Percentiles rank a stretch among this genome's conserved stretches.
phyloP scores from a whole-genome alignment of 2,888 invertebrate genomes.

The Plusia festucae region DNA sequence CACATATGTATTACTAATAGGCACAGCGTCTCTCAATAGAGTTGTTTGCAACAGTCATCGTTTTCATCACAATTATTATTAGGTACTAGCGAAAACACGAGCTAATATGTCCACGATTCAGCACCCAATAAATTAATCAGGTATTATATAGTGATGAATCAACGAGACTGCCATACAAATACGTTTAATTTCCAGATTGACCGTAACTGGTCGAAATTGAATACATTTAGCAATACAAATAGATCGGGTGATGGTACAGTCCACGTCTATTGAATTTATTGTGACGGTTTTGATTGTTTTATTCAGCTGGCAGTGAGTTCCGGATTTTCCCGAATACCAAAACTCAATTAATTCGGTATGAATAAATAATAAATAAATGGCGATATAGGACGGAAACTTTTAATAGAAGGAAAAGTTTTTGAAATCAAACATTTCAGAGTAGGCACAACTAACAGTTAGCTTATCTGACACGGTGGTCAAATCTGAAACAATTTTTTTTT shows the following conservation, averaged over 20 bases:
- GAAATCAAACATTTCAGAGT: no score
- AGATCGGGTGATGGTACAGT: conserved; percentile 18
- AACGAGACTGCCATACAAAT: conserved; percentile 34
- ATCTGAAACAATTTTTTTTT: no score
- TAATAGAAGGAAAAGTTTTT: no score
- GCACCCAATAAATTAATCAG: conserved; percentile 41
- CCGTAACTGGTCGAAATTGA: conserved; percentile 26
- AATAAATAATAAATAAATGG: background rate
- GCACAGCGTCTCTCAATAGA: background rate
- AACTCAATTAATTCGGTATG: background rate
- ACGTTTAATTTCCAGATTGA: conserved; percentile 23
- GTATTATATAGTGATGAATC: conserved; percentile 39
- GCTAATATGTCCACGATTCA: conserved; percentile 21
- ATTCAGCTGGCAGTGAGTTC: background rate
- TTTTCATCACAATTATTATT: conserved; percentile 17
- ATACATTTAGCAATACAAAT: conserved; percentile 29
- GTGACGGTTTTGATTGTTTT: conserved; percentile 23
- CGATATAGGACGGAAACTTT: background rate
- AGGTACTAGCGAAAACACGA: conserved; percentile 9
- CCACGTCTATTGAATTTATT: conserved; percentile 24
- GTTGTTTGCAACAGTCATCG: background rate
- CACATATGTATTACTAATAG: background rate
- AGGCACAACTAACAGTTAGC: no score
- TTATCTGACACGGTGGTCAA: no score
- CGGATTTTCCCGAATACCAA: background rate